phyloP scores from a whole-genome alignment of 2,797 vertebrate genomes.

The Podargus strigoides region DNA sequence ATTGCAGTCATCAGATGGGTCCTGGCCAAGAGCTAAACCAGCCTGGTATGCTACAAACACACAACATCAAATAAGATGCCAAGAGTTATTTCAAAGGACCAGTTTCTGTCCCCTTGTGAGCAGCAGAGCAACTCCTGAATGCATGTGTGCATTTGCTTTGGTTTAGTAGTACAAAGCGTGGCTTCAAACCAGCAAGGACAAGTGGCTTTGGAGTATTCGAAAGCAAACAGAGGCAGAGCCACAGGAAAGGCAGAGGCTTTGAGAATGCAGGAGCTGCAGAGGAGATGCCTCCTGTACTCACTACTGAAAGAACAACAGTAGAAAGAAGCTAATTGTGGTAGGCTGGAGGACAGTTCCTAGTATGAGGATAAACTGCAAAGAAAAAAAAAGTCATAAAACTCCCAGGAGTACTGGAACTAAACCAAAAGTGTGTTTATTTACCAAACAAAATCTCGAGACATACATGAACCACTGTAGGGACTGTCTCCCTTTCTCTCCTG shows the following conservation, averaged over 20 bases:
- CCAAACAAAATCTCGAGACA: background rate
- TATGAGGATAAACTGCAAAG: background rate
- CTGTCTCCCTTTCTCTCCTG: background rate
- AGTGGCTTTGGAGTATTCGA: background rate
- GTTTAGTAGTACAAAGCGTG: background rate
- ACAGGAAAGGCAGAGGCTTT: background rate
- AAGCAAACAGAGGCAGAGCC: background rate
- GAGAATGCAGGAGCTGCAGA: background rate
- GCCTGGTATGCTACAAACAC: constrained; percentile 85
- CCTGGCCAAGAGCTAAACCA: constrained; percentile 82
- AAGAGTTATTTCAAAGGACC: background rate
- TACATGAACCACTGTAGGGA: background rate
- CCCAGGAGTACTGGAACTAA: background rate
- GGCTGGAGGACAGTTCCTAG: background rate
- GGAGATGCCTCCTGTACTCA: background rate
- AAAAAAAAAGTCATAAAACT: background rate
- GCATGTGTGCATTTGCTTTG: background rate
- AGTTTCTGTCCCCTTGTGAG: background rate
- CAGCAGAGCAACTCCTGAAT: background rate
- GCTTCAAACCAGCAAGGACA: background rate
- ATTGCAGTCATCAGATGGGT: constrained; percentile 87
- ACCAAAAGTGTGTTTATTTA: background rate
- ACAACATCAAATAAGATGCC: background rate
- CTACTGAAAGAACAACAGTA: background rate
- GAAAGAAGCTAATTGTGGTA: background rate